Conservation (phyloP, 2,888 invertebrate species). For the Desoria tigrina region DNA sequence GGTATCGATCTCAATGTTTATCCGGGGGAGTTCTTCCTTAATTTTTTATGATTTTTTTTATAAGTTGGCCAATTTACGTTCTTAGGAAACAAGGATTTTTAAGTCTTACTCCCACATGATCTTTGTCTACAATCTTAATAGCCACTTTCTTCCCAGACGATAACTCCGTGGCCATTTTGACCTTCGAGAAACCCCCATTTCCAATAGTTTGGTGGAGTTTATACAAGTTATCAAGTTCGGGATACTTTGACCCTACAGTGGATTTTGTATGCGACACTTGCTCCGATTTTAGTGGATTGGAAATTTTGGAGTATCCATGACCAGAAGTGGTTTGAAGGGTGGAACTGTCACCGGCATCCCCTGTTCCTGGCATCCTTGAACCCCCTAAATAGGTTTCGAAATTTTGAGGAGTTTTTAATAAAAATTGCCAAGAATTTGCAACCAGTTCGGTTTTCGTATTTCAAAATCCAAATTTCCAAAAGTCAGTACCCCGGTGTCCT, state of each 20-base stretch:
- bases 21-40: conserved; percentile 71
- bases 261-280: too few relatives aligned
- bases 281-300: too few relatives aligned
- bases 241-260: neutral
- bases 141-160: conserved; percentile 77
- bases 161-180: conserved; percentile 72
- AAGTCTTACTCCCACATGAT: conserved; percentile 64
- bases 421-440: too few relatives aligned
- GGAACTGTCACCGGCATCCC: conserved; percentile 4
- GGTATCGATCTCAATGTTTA: conserved; percentile 71
- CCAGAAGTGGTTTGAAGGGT: neutral
- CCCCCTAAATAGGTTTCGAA: too few relatives aligned
- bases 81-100: too few relatives aligned
- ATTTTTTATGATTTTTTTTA: too few relatives aligned
- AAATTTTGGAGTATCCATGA: too few relatives aligned
- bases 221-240: conserved; percentile 62
- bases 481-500: too few relatives aligned
- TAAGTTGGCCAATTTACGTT: conserved; percentile 12
- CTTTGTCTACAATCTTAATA: conserved; percentile 78
- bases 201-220: conserved; percentile 70
- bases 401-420: too few relatives aligned
- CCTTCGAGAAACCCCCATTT: conserved; percentile 77
- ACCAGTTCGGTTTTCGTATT: too few relatives aligned
- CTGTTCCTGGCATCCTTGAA: neutral
- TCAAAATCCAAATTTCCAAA: too few relatives aligned